Evolutionary conservation across 2,797 vertebrate species (phyloP), one percentile per base, ranked within the genome.

Genomic region (Gallinago nigripennis): DNA sequence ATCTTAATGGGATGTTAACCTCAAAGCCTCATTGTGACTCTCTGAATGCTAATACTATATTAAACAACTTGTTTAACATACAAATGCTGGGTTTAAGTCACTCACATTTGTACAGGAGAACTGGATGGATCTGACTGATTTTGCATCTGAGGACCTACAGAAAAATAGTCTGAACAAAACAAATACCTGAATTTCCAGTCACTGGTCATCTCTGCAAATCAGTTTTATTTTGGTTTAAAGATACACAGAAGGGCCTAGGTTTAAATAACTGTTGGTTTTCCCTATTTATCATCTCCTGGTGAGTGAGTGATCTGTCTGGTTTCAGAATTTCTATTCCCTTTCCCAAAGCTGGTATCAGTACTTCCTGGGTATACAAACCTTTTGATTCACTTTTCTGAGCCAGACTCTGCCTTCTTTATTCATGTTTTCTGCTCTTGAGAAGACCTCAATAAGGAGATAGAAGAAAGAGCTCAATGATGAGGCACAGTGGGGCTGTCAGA

Each of bases 1-100:
- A 94, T 81, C 72, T 92, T 61, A 91, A 96, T 50, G 82, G 72
- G 68, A 83, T 50, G 53, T 95, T 97, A 79, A 91, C 88, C 93
- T 97, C 95, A 96, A 96, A 97, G 84, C 41, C 78, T 90, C 92
- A 86, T 95, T 96, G 95, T 94, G 86, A 92, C 86, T 95, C 58
- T 76, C 86, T 61, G 57, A 97, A 97, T 95, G 86, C 82, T 94
- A 91, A 95, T 79, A 80, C 58, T 93, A 27, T 92, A 94, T 87
- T 83, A 87, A 94, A 96, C 48, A 50, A 79, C 35, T 88, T 91
- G 57, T 88, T 94, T 88, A 92, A 92, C 73, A 53, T 31, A 92
- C 31, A 76, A 90, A 88, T 54, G 16, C 20, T 82, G 41, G 39
- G 46, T 71, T 82, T 90, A 83, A 96, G 65, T 90, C 43, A 63